phyloP scores from a whole-genome alignment of 2,113 vertebrate genomes.

The Aplodontia rufa region DNA sequence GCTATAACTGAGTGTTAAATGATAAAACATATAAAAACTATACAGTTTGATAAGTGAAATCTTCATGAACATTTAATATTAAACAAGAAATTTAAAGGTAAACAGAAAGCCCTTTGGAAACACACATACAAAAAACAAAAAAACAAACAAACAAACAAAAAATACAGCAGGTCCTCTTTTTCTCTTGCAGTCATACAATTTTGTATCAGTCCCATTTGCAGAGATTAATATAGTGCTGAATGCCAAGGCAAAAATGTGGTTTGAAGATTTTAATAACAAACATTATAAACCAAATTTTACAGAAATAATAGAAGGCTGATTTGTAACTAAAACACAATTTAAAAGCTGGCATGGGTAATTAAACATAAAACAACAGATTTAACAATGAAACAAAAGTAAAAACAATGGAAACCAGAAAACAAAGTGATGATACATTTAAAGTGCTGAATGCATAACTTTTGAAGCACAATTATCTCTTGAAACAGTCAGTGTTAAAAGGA shows the following conservation, averaged over 20 bases:
- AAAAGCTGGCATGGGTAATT: neutral
- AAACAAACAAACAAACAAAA: neutral
- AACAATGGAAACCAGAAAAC: neutral
- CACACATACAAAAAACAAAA: neutral
- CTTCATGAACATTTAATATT: neutral
- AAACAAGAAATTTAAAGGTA: neutral
- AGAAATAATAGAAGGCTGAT: neutral
- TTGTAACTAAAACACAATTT: neutral
- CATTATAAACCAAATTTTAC: neutral
- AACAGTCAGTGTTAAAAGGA: neutral
- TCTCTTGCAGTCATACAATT: rapidly evolving
- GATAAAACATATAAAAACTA: no score
- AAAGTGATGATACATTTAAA: neutral
- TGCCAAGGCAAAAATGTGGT: neutral
- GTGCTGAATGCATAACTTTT: neutral
- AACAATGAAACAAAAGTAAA: neutral
- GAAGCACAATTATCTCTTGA: neutral
- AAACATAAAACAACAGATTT: neutral
- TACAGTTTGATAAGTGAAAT: neutral
- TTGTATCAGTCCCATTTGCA: neutral
- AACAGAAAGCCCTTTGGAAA: neutral
- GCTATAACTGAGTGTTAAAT: neutral
- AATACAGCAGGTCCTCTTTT: neutral
- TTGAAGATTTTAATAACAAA: neutral
- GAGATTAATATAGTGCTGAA: neutral